phyloP scores from a whole-genome alignment of 2,797 vertebrate species.

The Chrysocyon brachyurus region DNA sequence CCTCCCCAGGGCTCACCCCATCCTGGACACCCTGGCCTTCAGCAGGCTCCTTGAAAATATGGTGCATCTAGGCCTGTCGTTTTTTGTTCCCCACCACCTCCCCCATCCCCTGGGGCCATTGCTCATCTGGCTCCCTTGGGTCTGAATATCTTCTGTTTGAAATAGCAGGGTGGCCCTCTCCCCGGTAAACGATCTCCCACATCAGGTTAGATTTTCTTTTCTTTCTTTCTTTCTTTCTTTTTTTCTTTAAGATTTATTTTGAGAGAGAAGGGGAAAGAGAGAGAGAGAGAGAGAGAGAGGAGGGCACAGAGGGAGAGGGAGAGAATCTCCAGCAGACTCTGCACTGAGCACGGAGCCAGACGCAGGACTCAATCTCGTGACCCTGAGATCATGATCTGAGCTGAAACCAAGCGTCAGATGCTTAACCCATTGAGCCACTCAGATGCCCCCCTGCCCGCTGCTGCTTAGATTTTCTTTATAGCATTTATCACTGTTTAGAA shows the following conservation, averaged over 20 bases:
- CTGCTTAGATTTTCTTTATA: not conserved
- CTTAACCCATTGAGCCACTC: too few species aligned
- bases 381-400: too few species aligned
- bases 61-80: fast-evolving
- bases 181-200: not conserved
- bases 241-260: too few species aligned
- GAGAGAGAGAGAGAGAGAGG: too few species aligned
- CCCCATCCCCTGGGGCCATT: not conserved
- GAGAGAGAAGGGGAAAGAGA: too few species aligned
- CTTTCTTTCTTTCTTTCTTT: too few species aligned
- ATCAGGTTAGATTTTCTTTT: not conserved
- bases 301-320: too few species aligned
- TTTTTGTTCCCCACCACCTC: not conserved
- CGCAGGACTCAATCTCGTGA: too few species aligned
- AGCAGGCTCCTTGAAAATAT: not conserved
- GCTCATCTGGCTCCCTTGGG: not conserved
- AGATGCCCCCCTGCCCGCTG: too few species aligned
- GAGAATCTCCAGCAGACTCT: too few species aligned
- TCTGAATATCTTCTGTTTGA: not conserved
- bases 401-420: too few species aligned
- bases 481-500: not conserved
- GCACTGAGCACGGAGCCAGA: too few species aligned
- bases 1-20: not conserved
- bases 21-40: not conserved
- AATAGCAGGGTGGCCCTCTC: not conserved